phyloP scores from a whole-genome alignment of 2,113 vertebrate genomes.

The Monarcha castaneiventris region DNA sequence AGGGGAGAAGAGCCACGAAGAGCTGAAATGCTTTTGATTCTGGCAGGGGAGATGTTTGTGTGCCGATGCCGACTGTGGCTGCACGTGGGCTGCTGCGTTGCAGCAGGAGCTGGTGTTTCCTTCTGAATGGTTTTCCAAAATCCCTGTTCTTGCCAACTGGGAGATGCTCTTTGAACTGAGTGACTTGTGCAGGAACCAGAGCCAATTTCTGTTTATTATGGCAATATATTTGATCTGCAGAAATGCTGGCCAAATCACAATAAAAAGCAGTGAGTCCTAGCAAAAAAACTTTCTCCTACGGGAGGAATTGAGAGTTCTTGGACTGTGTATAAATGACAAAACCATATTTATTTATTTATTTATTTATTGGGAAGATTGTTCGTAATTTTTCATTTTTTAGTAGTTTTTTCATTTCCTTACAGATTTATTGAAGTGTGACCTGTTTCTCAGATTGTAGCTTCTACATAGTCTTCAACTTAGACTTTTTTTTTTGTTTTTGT shows the following conservation, averaged over 20 bases:
- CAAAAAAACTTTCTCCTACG: neutral
- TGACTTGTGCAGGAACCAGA: neutral
- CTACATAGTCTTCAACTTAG: neutral
- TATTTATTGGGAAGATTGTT: neutral
- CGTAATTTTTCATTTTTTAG: rapidly evolving
- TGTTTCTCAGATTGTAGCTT: neutral
- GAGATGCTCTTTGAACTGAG: neutral
- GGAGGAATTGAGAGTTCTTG: neutral
- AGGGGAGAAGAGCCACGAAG: neutral
- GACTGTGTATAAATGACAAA: neutral
- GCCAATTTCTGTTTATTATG: neutral
- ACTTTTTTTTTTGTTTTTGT: neutral
- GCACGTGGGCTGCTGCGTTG: neutral
- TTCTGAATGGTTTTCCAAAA: rapidly evolving
- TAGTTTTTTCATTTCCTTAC: too few relatives aligned
- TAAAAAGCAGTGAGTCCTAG: neutral
- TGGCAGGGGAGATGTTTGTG: neutral
- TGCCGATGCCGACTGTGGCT: rapidly evolving
- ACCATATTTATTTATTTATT: rapidly evolving
- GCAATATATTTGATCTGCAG: neutral
- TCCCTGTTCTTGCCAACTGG: neutral
- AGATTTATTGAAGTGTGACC: rapidly evolving
- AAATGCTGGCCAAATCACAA: neutral
- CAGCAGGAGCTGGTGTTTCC: neutral
- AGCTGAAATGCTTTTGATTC: neutral